Evolutionary conservation across 2,113 vertebrate genomes (phyloP), one percentile per base, ranked within the genome.

Genomic region (Tyto alba): DNA sequence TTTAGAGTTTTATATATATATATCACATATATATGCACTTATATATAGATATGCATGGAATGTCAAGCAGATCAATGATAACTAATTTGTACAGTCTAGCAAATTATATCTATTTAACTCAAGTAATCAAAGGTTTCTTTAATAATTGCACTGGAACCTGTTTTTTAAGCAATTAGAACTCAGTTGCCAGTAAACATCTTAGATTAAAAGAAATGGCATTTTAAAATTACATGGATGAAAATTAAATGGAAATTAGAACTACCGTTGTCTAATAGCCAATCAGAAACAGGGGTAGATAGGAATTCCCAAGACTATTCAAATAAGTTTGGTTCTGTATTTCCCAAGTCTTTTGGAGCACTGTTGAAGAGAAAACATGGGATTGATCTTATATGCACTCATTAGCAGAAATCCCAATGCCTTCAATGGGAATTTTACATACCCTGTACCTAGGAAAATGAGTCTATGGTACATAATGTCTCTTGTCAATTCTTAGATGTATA

Each of bases 151-250:
- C 93, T 98, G 90, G 92, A 98, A 97, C 85, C 95, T 96, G 92
- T 94, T 97, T 97, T 97, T 97, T 88, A 81, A 98, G 98, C 94
- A 98, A 98, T 98, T 98, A 98, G 79, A 97, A 96, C 56, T 89
- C 94, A 97, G 95, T 95, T 97, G 74, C 82, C 93, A 97, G 95
- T 71, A 97, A 97, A 98, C 67, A 92, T 80, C 62, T 95, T 93
- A 92, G 69, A 95, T 97, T 96, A 93, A 96, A 94, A 97, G 93
- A 91, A 96, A 91, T 27, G 43, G 32, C 78, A 95, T 96, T 96
- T 96, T 93, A 95, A 97, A 97, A 95, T 98, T 97, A 93, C 57
- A 89, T 82, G 43, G 93, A 94, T 95, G 85, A 95, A 97, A 88
- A 96, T 95, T 92, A 96, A 97, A 91, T 92, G 94, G 85, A 97